Conservation (phyloP, 92 coral and sea anemone genomes). For the Phenganax marumi region DNA sequence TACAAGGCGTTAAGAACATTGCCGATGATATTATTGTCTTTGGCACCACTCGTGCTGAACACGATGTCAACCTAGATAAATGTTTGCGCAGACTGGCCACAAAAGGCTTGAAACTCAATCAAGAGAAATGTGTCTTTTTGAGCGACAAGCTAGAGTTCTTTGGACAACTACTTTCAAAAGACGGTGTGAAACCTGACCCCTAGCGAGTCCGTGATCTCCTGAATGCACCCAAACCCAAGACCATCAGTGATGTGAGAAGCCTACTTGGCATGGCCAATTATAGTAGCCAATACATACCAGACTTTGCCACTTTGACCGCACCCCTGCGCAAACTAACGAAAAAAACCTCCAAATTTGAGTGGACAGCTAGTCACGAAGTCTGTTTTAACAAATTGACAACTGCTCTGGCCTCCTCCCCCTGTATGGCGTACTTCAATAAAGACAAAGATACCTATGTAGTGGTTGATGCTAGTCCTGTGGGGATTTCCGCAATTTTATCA, state of each 20-base stretch:
- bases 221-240: too few species aligned
- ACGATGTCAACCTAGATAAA: not conserved
- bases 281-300: not conserved
- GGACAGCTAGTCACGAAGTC: too few species aligned
- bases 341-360: not conserved
- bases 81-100: not conserved
- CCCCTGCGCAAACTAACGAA: constrained; percentile 1
- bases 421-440: too few species aligned
- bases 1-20: too few species aligned
- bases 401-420: too few species aligned
- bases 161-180: not conserved
- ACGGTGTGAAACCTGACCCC: not conserved
- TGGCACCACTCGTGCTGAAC: not conserved
- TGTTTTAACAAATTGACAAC: too few species aligned
- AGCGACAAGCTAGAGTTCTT: not conserved
- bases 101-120: not conserved
- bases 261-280: not conserved
- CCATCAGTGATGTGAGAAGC: too few species aligned
- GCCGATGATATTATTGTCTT: not conserved
- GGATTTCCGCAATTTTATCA: too few species aligned
- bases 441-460: too few species aligned
- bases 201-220: not conserved
- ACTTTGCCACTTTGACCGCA: not conserved
- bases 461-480: not conserved
- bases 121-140: not conserved